phyloP scores from a whole-genome alignment of 1,140 invertebrate genomes.

The Trichogramma pretiosum region DNA sequence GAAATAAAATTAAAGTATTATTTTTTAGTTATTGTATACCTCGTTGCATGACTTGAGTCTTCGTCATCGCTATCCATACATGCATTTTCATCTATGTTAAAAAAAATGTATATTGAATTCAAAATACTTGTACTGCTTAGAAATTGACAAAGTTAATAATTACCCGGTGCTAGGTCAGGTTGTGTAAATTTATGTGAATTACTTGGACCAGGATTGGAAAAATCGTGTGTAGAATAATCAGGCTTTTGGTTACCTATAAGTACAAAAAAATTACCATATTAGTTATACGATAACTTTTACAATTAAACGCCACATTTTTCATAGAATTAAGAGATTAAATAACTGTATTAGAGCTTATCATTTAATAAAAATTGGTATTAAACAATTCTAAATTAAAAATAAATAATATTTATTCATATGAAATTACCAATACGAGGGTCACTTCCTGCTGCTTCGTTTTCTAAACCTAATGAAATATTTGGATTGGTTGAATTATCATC shows the following conservation, averaged over 20 bases:
- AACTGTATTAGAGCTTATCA: no score
- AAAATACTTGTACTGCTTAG: neutral
- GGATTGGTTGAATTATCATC: slow-evolving; percentile 46
- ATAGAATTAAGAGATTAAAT: no score
- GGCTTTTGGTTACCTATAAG: no score
- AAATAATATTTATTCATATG: no score
- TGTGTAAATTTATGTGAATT: slow-evolving; percentile 22
- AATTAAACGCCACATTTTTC: no score
- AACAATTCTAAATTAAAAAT: neutral
- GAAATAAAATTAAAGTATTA: neutral
- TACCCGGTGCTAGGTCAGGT: neutral
- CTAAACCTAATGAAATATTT: slow-evolving; percentile 46
- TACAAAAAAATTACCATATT: no score
- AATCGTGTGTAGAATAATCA: no score
- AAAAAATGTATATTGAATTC: slow-evolving; percentile 12
- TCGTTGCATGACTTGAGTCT: slow-evolving; percentile 33
- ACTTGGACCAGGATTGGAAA: slow-evolving; percentile 27
- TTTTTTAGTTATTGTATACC: neutral
- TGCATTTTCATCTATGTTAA: slow-evolving; percentile 34
- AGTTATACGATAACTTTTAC: no score
- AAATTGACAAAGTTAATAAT: slow-evolving; percentile 1
- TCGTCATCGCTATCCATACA: slow-evolving; percentile 43
- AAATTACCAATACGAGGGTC: slow-evolving; percentile 35
- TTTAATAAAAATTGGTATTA: no score
- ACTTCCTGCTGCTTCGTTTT: slow-evolving; percentile 42